Percentiles rank a stretch among this genome's conserved stretches.
These are phyloP conservation scores for Eristalinus sepulchralis DNA, from an alignment of 2,888 invertebrate species.

Conservation along the genomic window DNA sequence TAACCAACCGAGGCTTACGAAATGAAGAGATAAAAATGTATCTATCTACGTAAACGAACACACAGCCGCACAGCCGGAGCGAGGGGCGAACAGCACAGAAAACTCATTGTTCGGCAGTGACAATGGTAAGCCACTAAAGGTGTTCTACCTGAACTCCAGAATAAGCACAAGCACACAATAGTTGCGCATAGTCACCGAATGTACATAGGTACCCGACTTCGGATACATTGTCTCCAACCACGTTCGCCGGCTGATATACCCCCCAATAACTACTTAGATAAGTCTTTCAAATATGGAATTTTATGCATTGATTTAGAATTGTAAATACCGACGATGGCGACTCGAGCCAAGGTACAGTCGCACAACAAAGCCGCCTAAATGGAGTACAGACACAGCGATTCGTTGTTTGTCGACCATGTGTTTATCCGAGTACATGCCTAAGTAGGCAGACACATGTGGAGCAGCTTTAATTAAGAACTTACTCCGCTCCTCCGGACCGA, in stretches of 20 bases:
- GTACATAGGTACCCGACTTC: constrained; percentile 50
- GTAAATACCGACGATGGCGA: constrained; percentile 38
- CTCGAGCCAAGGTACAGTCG: constrained; percentile 51
- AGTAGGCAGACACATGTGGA: constrained; percentile 24
- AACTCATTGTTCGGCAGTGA: constrained; percentile 62
- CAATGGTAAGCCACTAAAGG: constrained; percentile 61
- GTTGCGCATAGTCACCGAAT: constrained; percentile 59
- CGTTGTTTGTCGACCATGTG: background rate
- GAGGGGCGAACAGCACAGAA: background rate
- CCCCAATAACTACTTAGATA: constrained; percentile 49
- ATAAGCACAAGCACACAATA: constrained; percentile 39
- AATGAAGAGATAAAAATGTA: constrained; percentile 65
- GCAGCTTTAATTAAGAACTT: constrained; percentile 55
- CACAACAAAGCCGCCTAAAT: constrained; percentile 49
- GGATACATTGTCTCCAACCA: constrained; percentile 51
- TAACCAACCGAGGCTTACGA: constrained; percentile 54
- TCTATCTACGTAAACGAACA: constrained; percentile 21
- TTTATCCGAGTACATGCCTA: background rate
- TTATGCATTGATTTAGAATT: constrained; percentile 64
- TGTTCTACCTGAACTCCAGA: constrained; percentile 63
- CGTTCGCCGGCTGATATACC: constrained; percentile 40
- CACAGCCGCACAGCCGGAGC: background rate
- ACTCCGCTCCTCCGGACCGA: constrained; percentile 1
- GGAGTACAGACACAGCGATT: constrained; percentile 17
- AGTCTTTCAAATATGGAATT: constrained; percentile 54